Base-by-base conservation (phyloP, 2,113 vertebrate species). In the Pongo pygmaeus region DNA sequence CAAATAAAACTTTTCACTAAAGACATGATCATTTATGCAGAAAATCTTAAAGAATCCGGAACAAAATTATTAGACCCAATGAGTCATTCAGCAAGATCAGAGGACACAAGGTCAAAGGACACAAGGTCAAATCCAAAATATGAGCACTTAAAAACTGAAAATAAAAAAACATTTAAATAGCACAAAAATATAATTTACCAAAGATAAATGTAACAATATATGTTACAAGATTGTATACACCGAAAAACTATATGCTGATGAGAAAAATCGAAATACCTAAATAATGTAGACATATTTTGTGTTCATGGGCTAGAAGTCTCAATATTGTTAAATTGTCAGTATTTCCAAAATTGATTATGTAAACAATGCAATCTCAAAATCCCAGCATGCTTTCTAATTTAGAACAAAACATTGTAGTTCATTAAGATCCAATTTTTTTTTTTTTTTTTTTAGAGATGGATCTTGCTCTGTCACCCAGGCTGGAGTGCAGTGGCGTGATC, bases 1-100 rank as follows among this genome's bases (percentile, higher is more conserved):
- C 25, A 89, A 77, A 89, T 77, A 77, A 32, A 40, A 38, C 35
- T 40, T 84, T 93, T 46, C n/a, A 80, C 27, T 86, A 52, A 93
- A 55, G 46, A 77, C 50, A 61, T 57, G 55, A 52, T 74, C 35
- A 64, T 64, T 30, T 64, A 32, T 32, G 27, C 85, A 85, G 81
- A 86, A 91, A 91, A 96, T 57, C 78, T 96, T 43, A 69, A 87
- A 67, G 67, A 86, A 79, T 79, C 70, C 85, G 52, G 12, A 84
- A 83, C 25, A 69, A 90, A 94, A 32, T 20, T n/a, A 83, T 92
- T 92, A 84, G 17, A 94, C 52, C 75, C 59, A 87, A 61, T 79
- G 17, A 88, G 30, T 50, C 27, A 43, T 2, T 83, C 32, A 20
- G 52, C n/a, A 89, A 79, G 38, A 32, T 72, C 61, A 88, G 8